These are phyloP conservation scores for Oreonectes daqikongensis DNA, from an alignment of 2,797 vertebrate species.

Conservation along the genomic window DNA sequence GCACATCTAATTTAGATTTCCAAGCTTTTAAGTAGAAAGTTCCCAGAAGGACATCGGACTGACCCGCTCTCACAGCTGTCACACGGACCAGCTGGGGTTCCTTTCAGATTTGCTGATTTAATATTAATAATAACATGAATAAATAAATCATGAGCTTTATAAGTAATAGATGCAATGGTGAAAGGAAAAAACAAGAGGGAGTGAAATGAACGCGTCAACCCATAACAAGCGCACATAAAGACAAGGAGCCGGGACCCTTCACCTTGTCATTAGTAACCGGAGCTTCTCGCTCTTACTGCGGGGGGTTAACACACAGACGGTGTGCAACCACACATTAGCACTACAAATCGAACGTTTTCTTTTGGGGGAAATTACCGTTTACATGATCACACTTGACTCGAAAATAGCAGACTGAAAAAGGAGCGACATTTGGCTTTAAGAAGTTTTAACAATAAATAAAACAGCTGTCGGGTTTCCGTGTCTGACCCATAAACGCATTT, in stretches of 20 bases:
- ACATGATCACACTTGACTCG: slow-evolving; percentile 40
- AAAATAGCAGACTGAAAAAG: slow-evolving; percentile 29
- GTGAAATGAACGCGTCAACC: slow-evolving; percentile 45
- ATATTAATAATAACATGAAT: slow-evolving; percentile 48
- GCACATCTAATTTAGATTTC: neutral
- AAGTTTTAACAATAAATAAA: slow-evolving; percentile 53
- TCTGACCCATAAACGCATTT: slow-evolving; percentile 60
- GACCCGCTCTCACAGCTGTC: slow-evolving; percentile 72
- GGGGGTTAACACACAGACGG: slow-evolving; percentile 57
- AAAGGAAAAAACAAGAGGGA: slow-evolving; percentile 28
- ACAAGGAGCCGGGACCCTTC: slow-evolving; percentile 62
- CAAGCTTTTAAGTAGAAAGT: neutral
- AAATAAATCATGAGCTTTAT: slow-evolving; percentile 48
- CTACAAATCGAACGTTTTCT: slow-evolving; percentile 63
- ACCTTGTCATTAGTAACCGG: slow-evolving; percentile 77
- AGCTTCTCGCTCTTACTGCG: slow-evolving; percentile 64
- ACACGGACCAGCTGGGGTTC: slow-evolving; percentile 59
- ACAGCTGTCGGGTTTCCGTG: slow-evolving; percentile 61
- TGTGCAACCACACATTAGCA: slow-evolving; percentile 57
- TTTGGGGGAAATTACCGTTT: slow-evolving; percentile 55
- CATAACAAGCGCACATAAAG: slow-evolving; percentile 48
- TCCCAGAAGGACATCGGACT: slow-evolving; percentile 19
- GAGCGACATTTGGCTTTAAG: slow-evolving; percentile 8
- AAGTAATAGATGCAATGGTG: neutral
- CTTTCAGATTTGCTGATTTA: slow-evolving; percentile 13